Base-by-base conservation (phyloP, 2,888 invertebrate genomes). In the Drosophila neutralis region DNA sequence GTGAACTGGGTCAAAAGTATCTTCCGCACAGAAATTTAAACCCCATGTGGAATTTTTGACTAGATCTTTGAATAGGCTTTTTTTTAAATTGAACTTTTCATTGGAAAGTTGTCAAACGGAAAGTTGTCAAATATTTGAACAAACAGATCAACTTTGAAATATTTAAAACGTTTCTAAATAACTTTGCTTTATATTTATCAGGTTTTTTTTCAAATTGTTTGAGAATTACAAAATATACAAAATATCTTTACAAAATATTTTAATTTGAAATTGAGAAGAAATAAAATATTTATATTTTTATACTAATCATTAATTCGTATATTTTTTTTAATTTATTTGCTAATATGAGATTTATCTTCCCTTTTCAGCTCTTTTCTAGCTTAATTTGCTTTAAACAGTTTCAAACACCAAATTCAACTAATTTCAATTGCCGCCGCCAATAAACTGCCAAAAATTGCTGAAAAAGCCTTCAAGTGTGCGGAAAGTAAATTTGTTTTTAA, bases 1-100 rank as follows among this genome's bases (percentile, higher is more conserved):
- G 27, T 27, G 66, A 77, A 49, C 49, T 78, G 42, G 77, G 77
- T 78, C 77, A 78, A 11, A 62, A 38, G 40, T 5, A 57, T 29
- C 35, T 38, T 31, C 59, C 5, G 5, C 3, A 29, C 8, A 38
- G 8, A n/a, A 48, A n/a, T 15, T 2, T 15, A 54, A 51, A 27
- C 8, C 1, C 0, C 33, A 8, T 33, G 36, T 15, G 4, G 11
- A 31, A 29, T 31, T 15, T 63, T 63, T 8, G 2, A 52, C 11
- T 18, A 48, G 15, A 24, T 35, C 21, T 21, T 38, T 45, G 13
- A 48, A 31, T 18, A 48, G 1, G 18, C 35, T 45, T 8, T n/a
- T 11, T 54, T 27, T 18, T 11, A 3, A 31, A 4, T 2, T 13
- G 11, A 18, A 54, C 15, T 18, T 24, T 54, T 24, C 6, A 18